phyloP scores from a whole-genome alignment of 2,888 invertebrate species.

The Galerucella nymphaeae region DNA sequence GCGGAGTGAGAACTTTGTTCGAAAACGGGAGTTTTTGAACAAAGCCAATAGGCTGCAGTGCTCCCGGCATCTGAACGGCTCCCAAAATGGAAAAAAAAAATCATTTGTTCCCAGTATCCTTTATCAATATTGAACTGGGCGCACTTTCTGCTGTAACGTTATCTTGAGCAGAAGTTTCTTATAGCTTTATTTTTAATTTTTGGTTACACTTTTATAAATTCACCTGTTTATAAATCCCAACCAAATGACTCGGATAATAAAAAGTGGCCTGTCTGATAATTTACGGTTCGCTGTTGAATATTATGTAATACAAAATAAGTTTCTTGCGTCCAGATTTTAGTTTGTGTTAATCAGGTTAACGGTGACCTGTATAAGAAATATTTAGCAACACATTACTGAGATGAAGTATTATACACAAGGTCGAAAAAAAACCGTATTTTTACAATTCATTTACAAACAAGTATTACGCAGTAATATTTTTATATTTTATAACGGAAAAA shows the following conservation, averaged over 20 bases:
- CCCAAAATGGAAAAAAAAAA: too few species aligned
- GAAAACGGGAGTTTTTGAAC: too few species aligned
- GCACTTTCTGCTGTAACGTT: too few species aligned
- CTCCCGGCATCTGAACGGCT: too few species aligned
- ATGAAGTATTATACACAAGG: background rate
- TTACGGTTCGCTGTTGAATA: background rate
- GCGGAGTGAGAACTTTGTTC: too few species aligned
- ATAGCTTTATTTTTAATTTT: too few species aligned
- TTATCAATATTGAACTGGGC: too few species aligned
- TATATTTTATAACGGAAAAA: too few species aligned
- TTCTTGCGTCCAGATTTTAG: constrained; percentile 3
- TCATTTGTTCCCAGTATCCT: too few species aligned
- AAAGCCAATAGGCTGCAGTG: too few species aligned
- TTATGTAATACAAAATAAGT: background rate
- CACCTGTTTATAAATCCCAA: background rate
- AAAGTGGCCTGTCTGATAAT: background rate
- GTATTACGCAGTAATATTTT: background rate
- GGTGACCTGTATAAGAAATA: background rate
- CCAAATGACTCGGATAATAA: background rate
- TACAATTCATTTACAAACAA: background rate
- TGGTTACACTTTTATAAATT: too few species aligned
- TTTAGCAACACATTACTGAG: background rate
- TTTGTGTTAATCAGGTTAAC: background rate
- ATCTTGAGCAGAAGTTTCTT: too few species aligned
- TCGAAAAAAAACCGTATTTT: constrained; percentile 8